Conservation (phyloP, 2,888 invertebrate genomes). For the Dolichomitus sp. region DNA sequence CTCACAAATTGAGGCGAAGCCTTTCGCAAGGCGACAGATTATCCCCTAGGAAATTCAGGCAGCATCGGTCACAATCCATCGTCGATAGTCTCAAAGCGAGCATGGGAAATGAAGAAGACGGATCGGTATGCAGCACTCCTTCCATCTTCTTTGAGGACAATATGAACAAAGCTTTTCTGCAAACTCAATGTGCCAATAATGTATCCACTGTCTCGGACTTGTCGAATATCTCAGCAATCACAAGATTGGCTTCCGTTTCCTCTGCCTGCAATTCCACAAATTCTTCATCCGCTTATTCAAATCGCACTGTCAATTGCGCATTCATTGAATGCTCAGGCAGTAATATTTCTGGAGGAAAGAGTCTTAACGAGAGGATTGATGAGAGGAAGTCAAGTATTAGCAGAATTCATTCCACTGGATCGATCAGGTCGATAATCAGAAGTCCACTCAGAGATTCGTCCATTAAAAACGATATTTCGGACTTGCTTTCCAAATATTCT, state of each 20-base stretch:
- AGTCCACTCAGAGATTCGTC: constrained; percentile 13
- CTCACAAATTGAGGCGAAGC: constrained; percentile 65
- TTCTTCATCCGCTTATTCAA: constrained; percentile 67
- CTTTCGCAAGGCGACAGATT: constrained; percentile 73
- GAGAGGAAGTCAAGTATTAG: background rate
- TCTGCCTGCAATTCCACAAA: constrained; percentile 52
- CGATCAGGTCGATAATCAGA: background rate
- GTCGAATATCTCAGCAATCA: constrained; percentile 77
- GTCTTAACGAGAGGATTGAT: constrained; percentile 25
- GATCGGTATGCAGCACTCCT: constrained; percentile 24
- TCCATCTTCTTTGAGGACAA: constrained; percentile 70
- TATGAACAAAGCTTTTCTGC: constrained; percentile 72
- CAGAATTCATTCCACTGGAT: constrained; percentile 45
- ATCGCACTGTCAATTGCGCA: constrained; percentile 75
- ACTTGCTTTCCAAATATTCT: constrained; percentile 72
- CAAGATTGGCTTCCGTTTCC: constrained; percentile 70
- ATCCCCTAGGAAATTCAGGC: constrained; percentile 60
- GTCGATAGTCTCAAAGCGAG: constrained; percentile 50
- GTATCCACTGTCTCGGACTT: constrained; percentile 73
- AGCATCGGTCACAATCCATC: constrained; percentile 68
- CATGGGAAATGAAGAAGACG: constrained; percentile 5
- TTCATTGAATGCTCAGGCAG: constrained; percentile 72
- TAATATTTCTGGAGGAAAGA: constrained; percentile 41
- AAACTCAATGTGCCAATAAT: constrained; percentile 52
- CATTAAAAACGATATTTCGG: constrained; percentile 65